Conservation (phyloP, 2,797 vertebrate genomes). For the Phataginus tetradactyla region DNA sequence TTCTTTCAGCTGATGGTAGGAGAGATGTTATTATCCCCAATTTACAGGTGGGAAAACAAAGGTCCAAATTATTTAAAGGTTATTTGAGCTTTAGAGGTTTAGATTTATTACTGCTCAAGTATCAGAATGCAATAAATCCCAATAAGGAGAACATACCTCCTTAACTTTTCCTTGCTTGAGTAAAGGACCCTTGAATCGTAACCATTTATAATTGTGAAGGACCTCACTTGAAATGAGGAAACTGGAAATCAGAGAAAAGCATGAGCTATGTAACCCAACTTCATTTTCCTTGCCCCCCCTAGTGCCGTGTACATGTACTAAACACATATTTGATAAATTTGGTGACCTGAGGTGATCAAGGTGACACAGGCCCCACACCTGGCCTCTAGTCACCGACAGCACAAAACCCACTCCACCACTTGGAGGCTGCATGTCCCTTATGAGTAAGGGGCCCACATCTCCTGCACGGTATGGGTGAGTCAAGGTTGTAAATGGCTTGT, state of each 20-base stretch:
- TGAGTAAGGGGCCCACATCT: background rate
- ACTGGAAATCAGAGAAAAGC: background rate
- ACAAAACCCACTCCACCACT: fast-evolving
- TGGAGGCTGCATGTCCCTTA: background rate
- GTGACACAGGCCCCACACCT: background rate
- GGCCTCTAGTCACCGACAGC: background rate
- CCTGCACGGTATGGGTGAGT: background rate
- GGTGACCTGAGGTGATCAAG: background rate
- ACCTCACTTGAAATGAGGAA: background rate
- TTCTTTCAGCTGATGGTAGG: background rate
- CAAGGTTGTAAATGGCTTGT: background rate
- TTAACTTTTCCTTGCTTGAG: background rate
- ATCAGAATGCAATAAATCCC: background rate
- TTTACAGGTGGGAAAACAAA: background rate
- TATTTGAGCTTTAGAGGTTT: background rate
- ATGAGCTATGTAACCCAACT: background rate
- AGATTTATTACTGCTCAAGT: background rate
- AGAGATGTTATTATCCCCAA: background rate
- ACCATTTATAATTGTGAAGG: background rate
- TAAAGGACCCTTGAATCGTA: background rate
- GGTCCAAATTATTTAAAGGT: background rate
- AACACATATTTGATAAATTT: background rate
- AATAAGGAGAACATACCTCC: background rate
- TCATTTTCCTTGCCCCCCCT: background rate
- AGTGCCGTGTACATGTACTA: fast-evolving